A percentile compares a stretch with the other conserved stretches of the same genome.
Conservation (phyloP, 2,797 vertebrate species). For the Hydrocynus forskahlii region DNA sequence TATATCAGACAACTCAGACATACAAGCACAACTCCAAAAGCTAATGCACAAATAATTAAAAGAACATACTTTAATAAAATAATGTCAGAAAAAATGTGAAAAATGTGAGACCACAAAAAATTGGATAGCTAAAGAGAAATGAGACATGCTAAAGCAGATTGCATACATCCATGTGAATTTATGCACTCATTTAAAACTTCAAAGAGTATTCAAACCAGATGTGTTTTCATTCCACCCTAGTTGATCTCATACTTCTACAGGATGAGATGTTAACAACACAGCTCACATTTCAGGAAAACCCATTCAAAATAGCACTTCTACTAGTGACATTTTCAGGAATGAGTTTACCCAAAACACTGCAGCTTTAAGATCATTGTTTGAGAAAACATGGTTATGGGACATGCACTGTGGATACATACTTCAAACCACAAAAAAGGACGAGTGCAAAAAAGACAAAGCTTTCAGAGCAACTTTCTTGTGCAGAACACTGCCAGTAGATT, state of each 20-base stretch:
- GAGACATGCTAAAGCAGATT: constrained; percentile 13
- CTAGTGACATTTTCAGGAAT: background rate
- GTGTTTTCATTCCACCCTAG: constrained; percentile 69
- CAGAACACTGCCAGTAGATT: constrained; percentile 62
- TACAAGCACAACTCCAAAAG: background rate
- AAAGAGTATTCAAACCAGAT: constrained; percentile 62
- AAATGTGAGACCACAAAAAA: constrained; percentile 36
- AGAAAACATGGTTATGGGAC: background rate
- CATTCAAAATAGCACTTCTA: constrained; percentile 43
- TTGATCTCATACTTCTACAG: constrained; percentile 50
- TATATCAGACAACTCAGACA: background rate
- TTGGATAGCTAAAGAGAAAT: constrained; percentile 25
- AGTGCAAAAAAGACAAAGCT: constrained; percentile 64
- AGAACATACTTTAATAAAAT: too few relatives aligned
- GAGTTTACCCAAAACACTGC: background rate
- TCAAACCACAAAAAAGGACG: constrained; percentile 55
- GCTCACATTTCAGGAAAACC: constrained; percentile 50
- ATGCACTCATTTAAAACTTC: constrained; percentile 71
- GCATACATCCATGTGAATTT: constrained; percentile 59
- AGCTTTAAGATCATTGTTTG: background rate
- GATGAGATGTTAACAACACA: constrained; percentile 71
- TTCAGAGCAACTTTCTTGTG: constrained; percentile 66
- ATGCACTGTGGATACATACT: constrained; percentile 50
- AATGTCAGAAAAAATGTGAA: constrained; percentile 25
- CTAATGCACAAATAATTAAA: background rate